Base-by-base conservation (phyloP, 1,140 invertebrate genomes). In the Hylaeus volcanicus region DNA sequence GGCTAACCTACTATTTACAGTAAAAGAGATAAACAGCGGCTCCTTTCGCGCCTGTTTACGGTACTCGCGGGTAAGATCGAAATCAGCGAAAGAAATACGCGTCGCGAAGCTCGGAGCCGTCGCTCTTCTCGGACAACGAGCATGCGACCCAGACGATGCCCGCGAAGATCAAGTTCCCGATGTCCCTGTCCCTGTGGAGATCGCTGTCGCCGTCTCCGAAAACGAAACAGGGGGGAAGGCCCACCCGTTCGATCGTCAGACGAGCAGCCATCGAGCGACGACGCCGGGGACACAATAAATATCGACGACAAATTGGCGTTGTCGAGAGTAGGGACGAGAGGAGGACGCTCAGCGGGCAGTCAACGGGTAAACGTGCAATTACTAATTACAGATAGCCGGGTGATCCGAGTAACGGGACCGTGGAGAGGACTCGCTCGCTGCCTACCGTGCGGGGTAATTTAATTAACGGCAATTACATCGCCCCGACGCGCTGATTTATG, bases 381-480 rank as follows among this genome's bases (percentile, higher is more conserved):
- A 81, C 86, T 86, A 87, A 87, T 86, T 87, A 86, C 84, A 73
- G 84, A 86, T 86, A 83, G 56, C 73, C 85, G 61, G 45, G 69
- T 70, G 84, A 86, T 78, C 37, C 71, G 65, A 70, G 81, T 86
- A 87, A 87, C 86, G 86, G 84, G 74, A 87, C 66, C 63, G 26
- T 58, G 45, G 41, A 43, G 55, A 4, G 6, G 55, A 15, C 14
- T 8, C 77, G 53, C 56, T 11, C 26, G 14, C 61, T 64, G 72
- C 60, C 63, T 72, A 58, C 39, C 63, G 64, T 78, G 65, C 78
- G 56, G 64, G 72, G 82, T 87, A 86, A 87, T 87, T 87, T 86
- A 87, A 87, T 87, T 86, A 87, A 84, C 84, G 84, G 80, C 84
- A 80, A 86, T 86, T 86, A 86, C 81, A 86, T 79, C 79, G 37